Conservation (phyloP, 2,113 vertebrate genomes). For the Uropsilus gracilis region DNA sequence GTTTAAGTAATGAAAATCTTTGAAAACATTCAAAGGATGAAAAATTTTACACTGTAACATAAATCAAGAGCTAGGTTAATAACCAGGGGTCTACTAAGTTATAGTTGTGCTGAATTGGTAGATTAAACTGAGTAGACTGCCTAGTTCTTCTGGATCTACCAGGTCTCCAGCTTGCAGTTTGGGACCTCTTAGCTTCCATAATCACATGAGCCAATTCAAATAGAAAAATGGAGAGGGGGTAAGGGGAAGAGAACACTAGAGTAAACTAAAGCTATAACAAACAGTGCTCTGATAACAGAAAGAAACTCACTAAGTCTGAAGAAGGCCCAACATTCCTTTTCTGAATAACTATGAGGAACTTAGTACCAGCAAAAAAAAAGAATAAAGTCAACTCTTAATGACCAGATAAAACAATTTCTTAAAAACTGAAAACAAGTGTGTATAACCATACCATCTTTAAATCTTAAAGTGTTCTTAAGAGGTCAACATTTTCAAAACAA, state of each 20-base stretch:
- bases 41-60: conserved; percentile 3
- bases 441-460: no score
- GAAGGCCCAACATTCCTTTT: neutral
- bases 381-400: neutral
- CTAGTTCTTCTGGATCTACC: neutral
- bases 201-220: neutral
- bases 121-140: neutral
- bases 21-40: neutral
- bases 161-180: neutral
- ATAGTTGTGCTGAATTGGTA: neutral
- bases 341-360: neutral
- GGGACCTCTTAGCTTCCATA: neutral
- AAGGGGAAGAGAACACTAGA: no score
- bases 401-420: neutral
- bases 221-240: neutral
- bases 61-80: neutral
- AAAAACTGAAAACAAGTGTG: neutral
- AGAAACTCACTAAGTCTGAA: neutral
- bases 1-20: conserved; percentile 4
- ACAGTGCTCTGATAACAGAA: neutral
- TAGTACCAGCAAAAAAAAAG: neutral
- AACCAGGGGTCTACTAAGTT: neutral
- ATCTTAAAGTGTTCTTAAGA: neutral
- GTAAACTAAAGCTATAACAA: neutral
- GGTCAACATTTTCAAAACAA: neutral